These are phyloP conservation scores for Gymnosoma rotundatum DNA, from an alignment of 2,888 invertebrate species.

Conservation along the genomic window DNA sequence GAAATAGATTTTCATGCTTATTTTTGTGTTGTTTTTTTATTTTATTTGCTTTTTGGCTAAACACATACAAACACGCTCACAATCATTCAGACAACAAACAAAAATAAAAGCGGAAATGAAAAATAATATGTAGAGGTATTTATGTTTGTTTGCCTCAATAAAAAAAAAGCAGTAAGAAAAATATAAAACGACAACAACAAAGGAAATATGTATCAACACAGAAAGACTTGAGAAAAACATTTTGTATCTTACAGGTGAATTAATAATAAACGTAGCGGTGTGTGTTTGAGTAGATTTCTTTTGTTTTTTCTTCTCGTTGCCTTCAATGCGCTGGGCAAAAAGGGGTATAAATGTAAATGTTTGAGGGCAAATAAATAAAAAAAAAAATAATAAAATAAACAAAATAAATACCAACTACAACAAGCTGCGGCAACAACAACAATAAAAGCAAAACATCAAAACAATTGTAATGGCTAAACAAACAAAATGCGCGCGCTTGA, in stretches of 20 bases:
- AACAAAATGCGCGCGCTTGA: conserved; percentile 73
- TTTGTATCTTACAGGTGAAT: conserved; percentile 26
- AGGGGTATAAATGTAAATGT: conserved; percentile 50
- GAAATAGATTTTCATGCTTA: conserved; percentile 62
- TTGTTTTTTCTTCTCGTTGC: background rate
- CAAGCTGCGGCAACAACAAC: conserved; percentile 43
- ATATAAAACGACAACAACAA: conserved; percentile 46
- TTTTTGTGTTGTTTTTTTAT: conserved; percentile 31
- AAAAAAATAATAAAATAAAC: conserved; percentile 35
- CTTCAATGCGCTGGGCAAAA: background rate
- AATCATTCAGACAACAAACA: conserved; percentile 15
- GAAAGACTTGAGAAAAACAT: conserved; percentile 15
- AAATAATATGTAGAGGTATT: conserved; percentile 63
- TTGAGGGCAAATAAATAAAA: conserved; percentile 67
- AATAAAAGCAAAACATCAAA: conserved; percentile 48
- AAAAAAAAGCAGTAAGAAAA: conserved; percentile 26
- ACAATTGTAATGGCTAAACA: conserved; percentile 72
- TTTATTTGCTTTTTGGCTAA: conserved; percentile 12
- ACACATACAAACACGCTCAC: conserved; percentile 18
- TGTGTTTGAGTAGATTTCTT: background rate
- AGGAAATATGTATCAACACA: conserved; percentile 12
- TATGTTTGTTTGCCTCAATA: conserved; percentile 65
- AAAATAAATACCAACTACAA: conserved; percentile 50
- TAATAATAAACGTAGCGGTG: conserved; percentile 2
- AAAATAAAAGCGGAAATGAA: conserved; percentile 68